A percentile compares a stretch with the other conserved stretches of the same genome.
These are phyloP conservation scores for Drosophila falleni DNA, from an alignment of 2,888 invertebrate species.

Conservation along the genomic window DNA sequence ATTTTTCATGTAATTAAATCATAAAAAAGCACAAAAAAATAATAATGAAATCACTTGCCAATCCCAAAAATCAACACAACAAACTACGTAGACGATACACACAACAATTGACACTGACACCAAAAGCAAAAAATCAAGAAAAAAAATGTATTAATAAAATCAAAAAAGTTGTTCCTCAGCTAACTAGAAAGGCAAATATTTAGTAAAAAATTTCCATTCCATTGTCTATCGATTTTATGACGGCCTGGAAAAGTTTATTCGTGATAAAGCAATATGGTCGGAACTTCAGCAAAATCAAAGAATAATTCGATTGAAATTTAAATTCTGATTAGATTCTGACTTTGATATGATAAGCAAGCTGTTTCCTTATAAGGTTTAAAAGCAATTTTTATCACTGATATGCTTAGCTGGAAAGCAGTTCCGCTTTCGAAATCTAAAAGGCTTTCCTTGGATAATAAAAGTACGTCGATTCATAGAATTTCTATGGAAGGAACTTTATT, in stretches of 20 bases:
- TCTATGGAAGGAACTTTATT: neutral
- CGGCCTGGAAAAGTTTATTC: slow-evolving; percentile 36
- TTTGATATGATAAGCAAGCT: slow-evolving; percentile 13
- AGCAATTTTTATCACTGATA: neutral
- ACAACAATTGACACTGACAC: slow-evolving; percentile 74
- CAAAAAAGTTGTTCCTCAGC: slow-evolving; percentile 4
- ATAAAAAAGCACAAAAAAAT: slow-evolving; percentile 52
- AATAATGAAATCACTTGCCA: slow-evolving; percentile 65
- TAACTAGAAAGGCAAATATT: slow-evolving; percentile 41
- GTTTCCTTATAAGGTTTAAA: slow-evolving; percentile 25
- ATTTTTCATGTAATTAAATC: slow-evolving; percentile 75
- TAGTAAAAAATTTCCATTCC: slow-evolving; percentile 65
- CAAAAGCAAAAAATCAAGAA: slow-evolving; percentile 41
- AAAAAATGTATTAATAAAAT: slow-evolving; percentile 13
- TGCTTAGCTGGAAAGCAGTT: slow-evolving; percentile 4
- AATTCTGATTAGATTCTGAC: slow-evolving; percentile 48
- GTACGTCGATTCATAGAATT: neutral
- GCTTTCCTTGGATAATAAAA: neutral
- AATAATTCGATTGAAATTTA: slow-evolving; percentile 49
- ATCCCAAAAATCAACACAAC: slow-evolving; percentile 68
- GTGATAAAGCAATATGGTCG: slow-evolving; percentile 35
- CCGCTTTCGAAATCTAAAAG: neutral
- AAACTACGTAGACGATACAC: slow-evolving; percentile 50
- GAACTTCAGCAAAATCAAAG: slow-evolving; percentile 32
- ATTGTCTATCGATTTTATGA: slow-evolving; percentile 68